A percentile compares a stretch with the other conserved stretches of the same genome.
These are phyloP conservation scores for Molorchus minor DNA, from an alignment of 2,888 invertebrate genomes.

Conservation along the genomic window DNA sequence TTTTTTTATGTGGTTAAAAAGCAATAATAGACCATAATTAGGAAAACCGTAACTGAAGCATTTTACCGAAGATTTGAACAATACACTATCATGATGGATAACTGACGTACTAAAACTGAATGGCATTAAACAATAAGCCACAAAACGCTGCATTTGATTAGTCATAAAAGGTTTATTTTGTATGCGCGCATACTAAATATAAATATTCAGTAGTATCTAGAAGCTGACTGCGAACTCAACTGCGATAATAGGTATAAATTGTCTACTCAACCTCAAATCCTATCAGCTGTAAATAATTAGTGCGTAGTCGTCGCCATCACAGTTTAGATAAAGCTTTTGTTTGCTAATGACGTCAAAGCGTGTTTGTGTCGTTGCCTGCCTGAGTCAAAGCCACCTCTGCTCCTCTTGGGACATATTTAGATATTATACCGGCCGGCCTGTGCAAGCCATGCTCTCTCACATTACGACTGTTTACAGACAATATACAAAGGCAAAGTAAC, in stretches of 20 bases:
- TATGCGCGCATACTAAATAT: no score
- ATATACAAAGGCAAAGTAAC: conserved; percentile 4
- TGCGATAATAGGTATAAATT: conserved; percentile 3
- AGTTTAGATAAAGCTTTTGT: conserved; percentile 29
- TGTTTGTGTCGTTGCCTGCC: conserved; percentile 1
- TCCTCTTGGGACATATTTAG: conserved; percentile 25
- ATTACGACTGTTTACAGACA: conserved; percentile 21
- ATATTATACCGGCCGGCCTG: conserved; percentile 24
- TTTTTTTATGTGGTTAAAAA: no score
- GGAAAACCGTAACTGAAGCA: no score
- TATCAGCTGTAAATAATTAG: conserved; percentile 28
- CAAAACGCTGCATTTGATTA: no score
- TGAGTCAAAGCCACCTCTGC: conserved; percentile 20
- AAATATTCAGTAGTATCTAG: no score
- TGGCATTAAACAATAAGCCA: no score
- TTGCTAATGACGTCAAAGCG: conserved; percentile 23
- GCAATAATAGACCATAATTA: no score
- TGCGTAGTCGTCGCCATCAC: conserved; percentile 27
- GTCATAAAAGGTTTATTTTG: no score
- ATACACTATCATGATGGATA: no score
- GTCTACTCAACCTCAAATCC: conserved; percentile 13
- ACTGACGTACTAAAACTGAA: no score
- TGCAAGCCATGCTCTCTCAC: conserved; percentile 3
- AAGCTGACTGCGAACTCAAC: no score
- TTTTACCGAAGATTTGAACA: no score